Evolutionary conservation across 2,888 invertebrate genomes (phyloP).

Genomic region (Eledone cirrhosa): DNA sequence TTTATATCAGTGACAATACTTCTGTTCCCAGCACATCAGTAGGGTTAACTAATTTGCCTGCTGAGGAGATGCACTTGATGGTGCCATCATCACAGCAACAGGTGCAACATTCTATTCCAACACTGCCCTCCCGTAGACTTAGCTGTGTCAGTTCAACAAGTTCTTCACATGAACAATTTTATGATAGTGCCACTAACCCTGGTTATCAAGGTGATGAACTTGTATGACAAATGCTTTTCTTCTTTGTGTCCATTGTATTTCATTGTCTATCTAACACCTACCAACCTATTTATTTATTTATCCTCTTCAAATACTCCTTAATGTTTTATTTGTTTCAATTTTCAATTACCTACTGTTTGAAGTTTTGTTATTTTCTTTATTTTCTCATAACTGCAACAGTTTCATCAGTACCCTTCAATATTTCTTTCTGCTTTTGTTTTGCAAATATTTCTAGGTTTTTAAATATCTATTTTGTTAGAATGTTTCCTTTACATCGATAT

Average conservation of each 20-base stretch:
- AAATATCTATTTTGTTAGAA: neutral
- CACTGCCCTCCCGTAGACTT: constrained; percentile 25
- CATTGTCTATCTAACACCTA: neutral
- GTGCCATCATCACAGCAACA: constrained; percentile 8
- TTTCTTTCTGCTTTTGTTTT: constrained; percentile 9
- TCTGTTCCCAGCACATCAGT: neutral
- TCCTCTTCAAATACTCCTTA: neutral
- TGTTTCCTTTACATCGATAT: constrained; percentile 27
- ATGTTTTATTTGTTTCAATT: constrained; percentile 4
- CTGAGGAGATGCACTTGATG: constrained; percentile 16
- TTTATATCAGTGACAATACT: neutral
- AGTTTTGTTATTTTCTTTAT: neutral
- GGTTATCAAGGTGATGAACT: constrained; percentile 28
- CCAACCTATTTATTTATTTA: constrained; percentile 16
- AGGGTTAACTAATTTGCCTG: neutral
- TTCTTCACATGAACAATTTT: constrained; percentile 20
- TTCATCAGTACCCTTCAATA: neutral
- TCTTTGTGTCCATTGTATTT: neutral
- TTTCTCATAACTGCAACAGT: neutral
- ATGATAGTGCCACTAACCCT: constrained; percentile 28
- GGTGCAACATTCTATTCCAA: constrained; percentile 6
- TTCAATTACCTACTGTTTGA: neutral
- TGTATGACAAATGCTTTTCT: constrained; percentile 28
- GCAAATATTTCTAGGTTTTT: neutral
- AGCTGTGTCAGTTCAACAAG: constrained; percentile 25